A percentile compares a stretch with the other conserved stretches of the same genome.
Evolutionary conservation across 2,797 vertebrate species (phyloP).

Genomic region (Rhinichthys osculus): DNA sequence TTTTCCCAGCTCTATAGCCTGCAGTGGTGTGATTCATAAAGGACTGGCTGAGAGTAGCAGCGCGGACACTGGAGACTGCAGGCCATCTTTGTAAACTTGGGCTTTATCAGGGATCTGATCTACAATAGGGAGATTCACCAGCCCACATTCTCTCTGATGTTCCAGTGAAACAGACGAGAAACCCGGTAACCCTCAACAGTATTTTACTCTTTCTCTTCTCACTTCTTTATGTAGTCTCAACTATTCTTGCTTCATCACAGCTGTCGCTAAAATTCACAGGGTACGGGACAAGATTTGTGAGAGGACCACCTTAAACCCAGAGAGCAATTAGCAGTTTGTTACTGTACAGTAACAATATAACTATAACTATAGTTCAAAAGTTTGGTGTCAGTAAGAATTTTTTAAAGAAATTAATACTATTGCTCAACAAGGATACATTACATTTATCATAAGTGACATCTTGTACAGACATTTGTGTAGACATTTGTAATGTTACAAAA

Average conservation of each 20-base stretch:
- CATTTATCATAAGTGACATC: not conserved
- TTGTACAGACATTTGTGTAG: not conserved
- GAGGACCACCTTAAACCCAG: not conserved
- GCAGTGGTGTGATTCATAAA: constrained; percentile 43
- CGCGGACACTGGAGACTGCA: not conserved
- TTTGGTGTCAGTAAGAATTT: not conserved
- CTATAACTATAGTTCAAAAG: no score
- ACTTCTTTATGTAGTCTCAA: not conserved
- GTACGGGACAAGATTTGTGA: not conserved
- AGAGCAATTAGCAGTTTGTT: not conserved
- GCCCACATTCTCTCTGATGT: constrained; percentile 49
- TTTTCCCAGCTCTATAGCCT: constrained; percentile 8
- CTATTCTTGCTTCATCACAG: not conserved
- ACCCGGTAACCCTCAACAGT: constrained; percentile 2
- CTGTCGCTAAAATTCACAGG: not conserved
- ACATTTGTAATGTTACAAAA: not conserved
- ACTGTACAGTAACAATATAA: not conserved
- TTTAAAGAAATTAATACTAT: not conserved
- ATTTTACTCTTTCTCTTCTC: not conserved
- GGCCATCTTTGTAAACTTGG: constrained; percentile 13
- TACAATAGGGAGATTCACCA: constrained; percentile 50
- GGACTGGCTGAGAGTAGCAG: constrained; percentile 28
- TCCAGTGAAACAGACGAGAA: constrained; percentile 45
- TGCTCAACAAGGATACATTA: not conserved
- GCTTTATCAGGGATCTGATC: constrained; percentile 28